Base-by-base conservation (phyloP, 2,113 vertebrate genomes). In the Epinephelus cyanopodus region DNA sequence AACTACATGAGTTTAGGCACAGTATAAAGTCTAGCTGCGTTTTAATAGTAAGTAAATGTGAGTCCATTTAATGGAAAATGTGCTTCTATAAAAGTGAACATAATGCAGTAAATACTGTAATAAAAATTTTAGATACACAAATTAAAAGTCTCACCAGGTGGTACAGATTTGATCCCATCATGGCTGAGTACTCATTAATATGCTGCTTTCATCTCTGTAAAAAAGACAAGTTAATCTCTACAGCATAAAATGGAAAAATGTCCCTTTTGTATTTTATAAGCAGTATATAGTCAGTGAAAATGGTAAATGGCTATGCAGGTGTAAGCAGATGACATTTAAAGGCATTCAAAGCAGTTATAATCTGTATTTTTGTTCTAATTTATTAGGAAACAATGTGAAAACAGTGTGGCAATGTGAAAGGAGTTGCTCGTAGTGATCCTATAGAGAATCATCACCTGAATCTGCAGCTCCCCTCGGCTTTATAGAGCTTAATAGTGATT, bases 321-420 rank as follows among this genome's bases (percentile, higher is more conserved):
- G 23, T 52, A 65, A 75, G 27, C 37, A 57, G 21, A 48, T 74
- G 39, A 45, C 42, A 45, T 45, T 45, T 37, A 25, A 72, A 62
- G 48, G 52, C 78, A 48, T 19, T 64, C 54, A 71, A 57, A 25
- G 50, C 3, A 3, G 8, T 37, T 57, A 13, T 45, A 19, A 57
- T 37, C 11, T 11, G 25, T 56, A 18, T 57, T 56, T 56, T 58
- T 25, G 25, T 71, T 11, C 8, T 10, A 45, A 8, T 45, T 10
- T 11, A 45, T 45, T 8, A 45, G 12, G 42, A 45, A 12, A 47
- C 3, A 45, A 45, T 13, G 10, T 72, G 15, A 11, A 45, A 45
- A 45, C 42, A 45, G 42, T 12, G 11, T 45, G 11, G 11, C 42
- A 45, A 12, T 12, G 11, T 12, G 11, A 10, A 25, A 42, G 2